phyloP scores from a whole-genome alignment of 2,888 invertebrate species.

The Globia sparganii region DNA sequence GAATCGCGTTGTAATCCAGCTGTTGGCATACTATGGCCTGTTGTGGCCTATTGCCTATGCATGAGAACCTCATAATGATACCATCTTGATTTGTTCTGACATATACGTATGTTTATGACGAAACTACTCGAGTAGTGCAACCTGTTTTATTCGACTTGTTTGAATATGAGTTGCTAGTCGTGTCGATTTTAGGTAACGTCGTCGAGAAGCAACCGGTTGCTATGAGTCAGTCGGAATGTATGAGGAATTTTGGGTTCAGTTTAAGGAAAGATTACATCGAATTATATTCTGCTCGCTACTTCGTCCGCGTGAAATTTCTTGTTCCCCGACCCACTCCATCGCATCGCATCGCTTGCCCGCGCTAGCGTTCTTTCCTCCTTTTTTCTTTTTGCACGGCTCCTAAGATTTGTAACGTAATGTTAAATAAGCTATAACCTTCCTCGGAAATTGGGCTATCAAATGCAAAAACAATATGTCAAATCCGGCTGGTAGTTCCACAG shows the following conservation, averaged over 20 bases:
- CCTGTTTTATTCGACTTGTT: constrained; percentile 41
- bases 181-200: constrained; percentile 38
- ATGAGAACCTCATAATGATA: constrained; percentile 62
- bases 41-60: constrained; percentile 47
- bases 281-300: no score
- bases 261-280: neutral
- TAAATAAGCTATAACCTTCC: no score
- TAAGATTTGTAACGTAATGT: no score
- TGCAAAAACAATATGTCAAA: no score
- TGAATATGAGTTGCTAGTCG: constrained; percentile 28
- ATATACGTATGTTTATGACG: constrained; percentile 43
- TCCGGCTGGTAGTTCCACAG: no score
- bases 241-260: constrained; percentile 28
- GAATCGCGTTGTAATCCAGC: constrained; percentile 62
- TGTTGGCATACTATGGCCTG: constrained; percentile 40
- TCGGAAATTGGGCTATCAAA: no score
- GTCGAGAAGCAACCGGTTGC: constrained; percentile 25
- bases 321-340: no score
- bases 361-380: no score
- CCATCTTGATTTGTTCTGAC: constrained; percentile 59
- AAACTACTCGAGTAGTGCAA: constrained; percentile 38
- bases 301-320: no score
- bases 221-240: constrained; percentile 15
- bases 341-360: no score
- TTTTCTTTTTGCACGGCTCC: no score